Base-by-base conservation (phyloP, 2,888 invertebrate genomes). In the Fabriciana adippe region DNA sequence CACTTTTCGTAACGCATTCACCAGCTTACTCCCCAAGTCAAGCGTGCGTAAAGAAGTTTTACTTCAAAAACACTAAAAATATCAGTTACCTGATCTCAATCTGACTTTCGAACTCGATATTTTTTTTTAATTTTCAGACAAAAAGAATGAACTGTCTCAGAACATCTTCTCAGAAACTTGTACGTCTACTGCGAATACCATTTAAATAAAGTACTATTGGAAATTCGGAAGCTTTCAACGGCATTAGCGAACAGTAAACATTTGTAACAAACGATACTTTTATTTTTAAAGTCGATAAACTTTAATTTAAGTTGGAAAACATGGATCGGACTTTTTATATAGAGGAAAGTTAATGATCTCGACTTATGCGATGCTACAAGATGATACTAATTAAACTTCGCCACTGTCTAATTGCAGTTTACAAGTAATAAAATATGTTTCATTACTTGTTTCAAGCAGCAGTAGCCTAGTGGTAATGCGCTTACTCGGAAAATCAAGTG, bases 221-320 rank as follows among this genome's bases (percentile, higher is more conserved):
- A 60, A 61, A 60, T 61, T 70, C 54, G 67, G 56, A 67, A 61
- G 67, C 64, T 67, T 67, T 70, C 64, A 70, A 64, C 64, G 62
- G 67, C 62, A 64, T 68, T 59, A 63, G 57, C 59, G 51, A 70
- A 70, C 65, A 55, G 65, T 63, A 62, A 70, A 68, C 70, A 70
- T 61, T 51, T 41, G 50, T 61, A 51, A 61, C 61, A 62, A 65
- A 60, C 47, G 61, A 5, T 48, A 48, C 35, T 61, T 70, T 70
- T 70, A 67, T 64, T 70, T 70, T 70, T 60, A 53, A 70, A 67
- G 60, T 61, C 61, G 55, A 50, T 67, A 64, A 70, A 60, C 53
- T 57, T 59, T 55, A 64, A 67, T 67, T 67, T 64, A 26, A 57
- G 55, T 67, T 35, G 21, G 53, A 15, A n/a, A 47, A 41, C 21